Base-by-base conservation (phyloP, 2,888 invertebrate genomes). In the Apodemia mormo region DNA sequence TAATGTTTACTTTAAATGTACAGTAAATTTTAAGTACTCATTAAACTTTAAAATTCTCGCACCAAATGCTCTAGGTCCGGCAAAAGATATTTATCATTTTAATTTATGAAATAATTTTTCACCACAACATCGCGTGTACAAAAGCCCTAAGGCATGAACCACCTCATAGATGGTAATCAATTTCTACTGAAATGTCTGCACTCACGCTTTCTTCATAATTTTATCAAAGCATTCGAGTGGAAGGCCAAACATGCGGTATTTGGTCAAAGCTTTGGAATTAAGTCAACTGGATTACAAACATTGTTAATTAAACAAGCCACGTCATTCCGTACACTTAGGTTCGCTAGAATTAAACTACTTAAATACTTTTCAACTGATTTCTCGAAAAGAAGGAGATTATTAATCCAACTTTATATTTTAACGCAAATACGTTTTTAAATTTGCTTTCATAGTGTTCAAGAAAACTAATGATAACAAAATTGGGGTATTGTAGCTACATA, bases 91-190 rank as follows among this genome's bases (percentile, higher is more conserved):
- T 61, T 61, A 61, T 61, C 33, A 61, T 61, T 30, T 61, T 61
- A 61, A 61, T 61, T 61, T 61, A 61, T 61, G 58, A 68, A 68
- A 43, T 58, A 58, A 68, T 68, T 43, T 29, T 58, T 58, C 40
- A 68, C 29, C n/a, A 54, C 29, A 45, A 69, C 58, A 65, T 74
- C 68, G 73, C 73, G 72, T 73, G 73, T 70, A 67, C 61, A 67
- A 65, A 71, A 64, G 71, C 71, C 66, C 71, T 74, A 68, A 73
- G 71, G 70, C 70, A 54, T 67, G 54, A 74, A 71, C 69, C 68
- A 69, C 70, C 70, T 49, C 70, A 61, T 56, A 68, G 74, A 74
- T 74, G 70, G 68, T 73, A 72, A 74, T 73, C 74, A 73, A 69
- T 72, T 70, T 69, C 70, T 72, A 66, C 70, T 73, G 72, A 73